phyloP scores from a whole-genome alignment of 1,140 invertebrate species.

The Bombus ignitus region DNA sequence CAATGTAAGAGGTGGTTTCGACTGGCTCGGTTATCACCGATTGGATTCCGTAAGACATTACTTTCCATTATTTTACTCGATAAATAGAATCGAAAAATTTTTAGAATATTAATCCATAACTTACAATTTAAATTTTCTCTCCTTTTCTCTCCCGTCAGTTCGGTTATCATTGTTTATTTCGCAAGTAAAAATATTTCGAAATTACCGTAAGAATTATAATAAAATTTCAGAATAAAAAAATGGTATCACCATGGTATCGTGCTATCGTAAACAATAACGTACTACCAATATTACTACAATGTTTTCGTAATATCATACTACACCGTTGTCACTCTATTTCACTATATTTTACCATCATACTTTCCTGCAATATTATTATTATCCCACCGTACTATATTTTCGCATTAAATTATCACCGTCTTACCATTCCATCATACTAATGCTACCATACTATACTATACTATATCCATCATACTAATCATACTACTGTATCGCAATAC shows the following conservation, averaged over 20 bases:
- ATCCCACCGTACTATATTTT: no score
- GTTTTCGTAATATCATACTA: no score
- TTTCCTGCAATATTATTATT: no score
- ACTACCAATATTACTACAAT: no score
- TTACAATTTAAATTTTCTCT: not conserved
- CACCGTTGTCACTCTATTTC: no score
- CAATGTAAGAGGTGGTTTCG: not conserved
- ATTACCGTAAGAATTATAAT: not conserved
- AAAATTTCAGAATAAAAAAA: not conserved
- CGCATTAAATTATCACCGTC: not conserved
- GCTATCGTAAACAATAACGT: not conserved
- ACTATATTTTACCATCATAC: not conserved
- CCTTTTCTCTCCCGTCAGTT: not conserved
- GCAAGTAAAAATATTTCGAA: not conserved
- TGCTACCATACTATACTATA: no score
- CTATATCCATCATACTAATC: no score
- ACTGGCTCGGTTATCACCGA: constrained; percentile 39
- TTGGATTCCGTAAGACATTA: constrained; percentile 11
- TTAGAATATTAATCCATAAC: not conserved
- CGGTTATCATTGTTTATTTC: not conserved
- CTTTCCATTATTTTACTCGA: not conserved
- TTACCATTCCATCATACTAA: not conserved
- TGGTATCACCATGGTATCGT: not conserved
- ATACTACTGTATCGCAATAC: not conserved
- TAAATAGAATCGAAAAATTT: not conserved